Evolutionary conservation across 2,113 vertebrate species (phyloP).

Genomic region (Xiphophorus couchianus): DNA sequence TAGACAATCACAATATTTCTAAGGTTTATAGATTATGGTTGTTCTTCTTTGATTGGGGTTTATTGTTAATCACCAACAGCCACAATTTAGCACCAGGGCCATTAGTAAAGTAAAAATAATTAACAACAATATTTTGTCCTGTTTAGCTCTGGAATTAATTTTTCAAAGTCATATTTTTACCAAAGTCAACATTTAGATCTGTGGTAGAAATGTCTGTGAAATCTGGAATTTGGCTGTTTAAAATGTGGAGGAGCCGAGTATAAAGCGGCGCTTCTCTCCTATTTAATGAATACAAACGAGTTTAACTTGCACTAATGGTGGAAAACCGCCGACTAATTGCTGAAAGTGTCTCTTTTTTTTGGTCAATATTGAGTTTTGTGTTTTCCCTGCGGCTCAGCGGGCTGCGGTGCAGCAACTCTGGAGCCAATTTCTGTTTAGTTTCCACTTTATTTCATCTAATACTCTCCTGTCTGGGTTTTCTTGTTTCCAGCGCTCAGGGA

Average conservation of each 20-base stretch:
- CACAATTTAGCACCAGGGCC: too few species aligned
- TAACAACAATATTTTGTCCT: too few species aligned
- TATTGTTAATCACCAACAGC: too few species aligned
- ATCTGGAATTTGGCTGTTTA: too few species aligned
- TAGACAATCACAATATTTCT: too few species aligned
- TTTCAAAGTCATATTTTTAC: too few species aligned
- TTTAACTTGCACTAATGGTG: conserved; percentile 3
- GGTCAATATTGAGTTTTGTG: conserved; percentile 21
- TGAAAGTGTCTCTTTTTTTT: conserved; percentile 14
- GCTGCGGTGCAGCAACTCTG: conserved; percentile 17
- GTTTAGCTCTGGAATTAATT: too few species aligned
- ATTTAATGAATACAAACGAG: conserved; percentile 24
- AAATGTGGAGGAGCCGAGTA: not conserved
- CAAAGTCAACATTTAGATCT: too few species aligned
- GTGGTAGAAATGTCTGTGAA: too few species aligned
- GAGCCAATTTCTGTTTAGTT: conserved; percentile 51
- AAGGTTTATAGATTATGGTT: too few species aligned
- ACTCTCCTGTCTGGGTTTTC: conserved; percentile 22
- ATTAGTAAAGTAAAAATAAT: too few species aligned
- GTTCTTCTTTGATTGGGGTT: too few species aligned
- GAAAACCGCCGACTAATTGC: conserved; percentile 35
- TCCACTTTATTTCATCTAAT: conserved; percentile 46
- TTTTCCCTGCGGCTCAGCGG: conserved; percentile 19
- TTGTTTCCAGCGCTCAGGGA: conserved; percentile 33
- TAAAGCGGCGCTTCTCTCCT: not conserved